Percentiles rank a stretch among this genome's conserved stretches.
These are phyloP conservation scores for Helleia helle DNA, from an alignment of 2,888 invertebrate genomes.

Conservation along the genomic window DNA sequence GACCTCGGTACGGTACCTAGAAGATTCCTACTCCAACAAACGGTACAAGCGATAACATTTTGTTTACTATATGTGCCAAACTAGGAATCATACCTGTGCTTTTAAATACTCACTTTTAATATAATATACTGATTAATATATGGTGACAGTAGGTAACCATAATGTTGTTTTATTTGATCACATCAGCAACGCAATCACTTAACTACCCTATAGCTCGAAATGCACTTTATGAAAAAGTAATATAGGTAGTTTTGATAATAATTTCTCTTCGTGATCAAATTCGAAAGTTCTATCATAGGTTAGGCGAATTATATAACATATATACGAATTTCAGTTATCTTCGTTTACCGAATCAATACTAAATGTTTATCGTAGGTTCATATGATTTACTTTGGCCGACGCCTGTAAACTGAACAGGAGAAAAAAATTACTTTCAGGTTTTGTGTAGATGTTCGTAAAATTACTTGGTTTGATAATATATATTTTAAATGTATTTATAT, in stretches of 20 bases:
- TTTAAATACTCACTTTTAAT: conserved; percentile 44
- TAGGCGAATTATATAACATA: conserved; percentile 66
- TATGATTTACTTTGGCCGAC: conserved; percentile 25
- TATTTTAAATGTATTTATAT: too few species aligned
- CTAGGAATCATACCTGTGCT: conserved; percentile 44
- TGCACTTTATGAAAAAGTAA: conserved; percentile 62
- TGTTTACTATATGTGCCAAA: conserved; percentile 58
- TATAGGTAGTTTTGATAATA: conserved; percentile 71
- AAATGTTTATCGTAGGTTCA: conserved; percentile 19
- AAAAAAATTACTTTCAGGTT: neutral
- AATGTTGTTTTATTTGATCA: conserved; percentile 59
- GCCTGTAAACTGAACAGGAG: conserved; percentile 20
- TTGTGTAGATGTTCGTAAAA: too few species aligned
- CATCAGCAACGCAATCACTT: conserved; percentile 52
- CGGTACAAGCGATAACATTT: conserved; percentile 18
- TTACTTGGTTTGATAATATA: too few species aligned
- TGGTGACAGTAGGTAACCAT: conserved; percentile 64
- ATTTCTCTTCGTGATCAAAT: conserved; percentile 72
- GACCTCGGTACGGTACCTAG: neutral
- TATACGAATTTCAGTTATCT: conserved; percentile 45
- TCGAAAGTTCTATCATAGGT: conserved; percentile 72
- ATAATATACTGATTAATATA: conserved; percentile 25
- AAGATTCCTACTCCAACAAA: conserved; percentile 8
- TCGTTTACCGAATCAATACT: conserved; percentile 37
- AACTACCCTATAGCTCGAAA: conserved; percentile 60